phyloP scores from a whole-genome alignment of 2,888 invertebrate genomes.

The Phanerotoma sp. region DNA sequence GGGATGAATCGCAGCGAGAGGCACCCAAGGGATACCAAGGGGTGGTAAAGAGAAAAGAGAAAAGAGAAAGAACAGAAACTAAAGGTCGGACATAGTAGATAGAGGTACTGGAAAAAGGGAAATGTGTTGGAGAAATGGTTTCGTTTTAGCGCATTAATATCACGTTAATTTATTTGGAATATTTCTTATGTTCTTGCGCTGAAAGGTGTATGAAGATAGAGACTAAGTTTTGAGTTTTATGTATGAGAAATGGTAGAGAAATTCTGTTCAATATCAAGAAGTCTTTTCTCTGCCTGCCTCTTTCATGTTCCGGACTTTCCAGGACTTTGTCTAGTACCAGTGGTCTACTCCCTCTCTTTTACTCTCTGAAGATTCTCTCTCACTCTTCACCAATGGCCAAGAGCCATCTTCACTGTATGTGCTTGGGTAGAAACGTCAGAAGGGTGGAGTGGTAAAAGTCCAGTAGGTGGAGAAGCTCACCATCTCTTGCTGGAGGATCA shows the following conservation, averaged over 20 bases:
- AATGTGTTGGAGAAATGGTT: conserved; percentile 30
- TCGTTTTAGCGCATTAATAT: conserved; percentile 25
- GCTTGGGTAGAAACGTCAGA: conserved; percentile 37
- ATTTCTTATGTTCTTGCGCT: not conserved
- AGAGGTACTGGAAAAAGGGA: conserved; percentile 19
- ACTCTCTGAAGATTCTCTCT: conserved; percentile 17
- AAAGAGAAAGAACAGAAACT: conserved; percentile 1
- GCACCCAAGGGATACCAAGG: conserved; percentile 24
- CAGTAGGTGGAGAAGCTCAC: conserved; percentile 11
- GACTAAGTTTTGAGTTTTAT: not conserved
- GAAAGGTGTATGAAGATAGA: not conserved
- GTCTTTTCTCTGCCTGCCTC: conserved; percentile 13
- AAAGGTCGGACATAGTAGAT: not conserved
- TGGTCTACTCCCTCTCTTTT: conserved; percentile 21
- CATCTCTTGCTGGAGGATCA: conserved; percentile 9
- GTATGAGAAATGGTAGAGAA: not conserved
- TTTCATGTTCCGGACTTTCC: conserved; percentile 23
- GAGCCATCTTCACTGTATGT: conserved; percentile 29
- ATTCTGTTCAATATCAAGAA: conserved; percentile 13
- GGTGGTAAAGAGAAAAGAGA: no score
- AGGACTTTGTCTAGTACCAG: conserved; percentile 18
- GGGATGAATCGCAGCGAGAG: conserved; percentile 32
- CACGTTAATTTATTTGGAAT: conserved; percentile 27
- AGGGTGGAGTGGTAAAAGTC: conserved; percentile 23
- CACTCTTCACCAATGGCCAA: conserved; percentile 25